Conservation (phyloP, 2,888 invertebrate genomes). For the Ichneumoninae sp. region DNA sequence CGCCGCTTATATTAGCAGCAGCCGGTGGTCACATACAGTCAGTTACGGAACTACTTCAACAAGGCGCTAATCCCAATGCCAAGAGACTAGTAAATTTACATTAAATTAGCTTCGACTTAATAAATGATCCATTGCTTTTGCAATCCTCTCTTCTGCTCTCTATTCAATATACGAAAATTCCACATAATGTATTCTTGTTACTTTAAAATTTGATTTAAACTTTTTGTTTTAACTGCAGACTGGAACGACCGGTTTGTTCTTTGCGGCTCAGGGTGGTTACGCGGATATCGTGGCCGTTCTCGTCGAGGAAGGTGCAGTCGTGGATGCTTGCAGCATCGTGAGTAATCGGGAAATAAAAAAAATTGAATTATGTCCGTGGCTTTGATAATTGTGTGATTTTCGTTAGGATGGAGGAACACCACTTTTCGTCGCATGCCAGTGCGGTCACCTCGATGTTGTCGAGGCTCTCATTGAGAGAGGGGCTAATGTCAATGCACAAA, state of each 20-base stretch:
- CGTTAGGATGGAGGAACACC: constrained; percentile 97
- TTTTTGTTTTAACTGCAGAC: constrained; percentile 86
- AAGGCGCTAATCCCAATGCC: constrained; percentile 95
- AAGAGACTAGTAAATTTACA: constrained; percentile 89
- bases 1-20: constrained; percentile 95
- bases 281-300: constrained; percentile 92
- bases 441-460: constrained; percentile 95
- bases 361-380: constrained; percentile 25
- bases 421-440: constrained; percentile 95
- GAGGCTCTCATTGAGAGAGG: constrained; percentile 93
- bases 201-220: background rate
- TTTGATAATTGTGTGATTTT: constrained; percentile 10
- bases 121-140: background rate
- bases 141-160: background rate
- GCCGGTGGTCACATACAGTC: constrained; percentile 96
- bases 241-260: constrained; percentile 96
- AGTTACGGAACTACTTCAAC: constrained; percentile 93
- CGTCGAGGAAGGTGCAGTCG: constrained; percentile 91
- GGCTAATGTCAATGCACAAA: constrained; percentile 91
- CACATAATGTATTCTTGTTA: background rate
- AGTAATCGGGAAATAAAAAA: constrained; percentile 77
- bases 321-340: constrained; percentile 92
- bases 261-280: constrained; percentile 97
- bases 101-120: background rate
- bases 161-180: background rate